Evolutionary conservation across 2,888 invertebrate species (phyloP).

Genomic region (Drosophila nr. fundita): DNA sequence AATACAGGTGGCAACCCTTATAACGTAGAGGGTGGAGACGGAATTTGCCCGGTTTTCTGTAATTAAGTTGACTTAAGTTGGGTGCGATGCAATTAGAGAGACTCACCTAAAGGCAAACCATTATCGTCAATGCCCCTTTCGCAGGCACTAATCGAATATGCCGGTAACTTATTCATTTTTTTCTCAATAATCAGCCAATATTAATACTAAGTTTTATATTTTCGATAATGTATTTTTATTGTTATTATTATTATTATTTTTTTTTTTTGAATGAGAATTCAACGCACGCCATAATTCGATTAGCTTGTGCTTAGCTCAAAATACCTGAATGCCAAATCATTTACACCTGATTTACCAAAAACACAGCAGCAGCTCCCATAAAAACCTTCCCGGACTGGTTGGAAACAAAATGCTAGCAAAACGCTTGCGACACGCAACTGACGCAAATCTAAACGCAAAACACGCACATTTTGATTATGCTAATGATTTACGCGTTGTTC

Average conservation of each 20-base stretch:
- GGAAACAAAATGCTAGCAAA: conserved; percentile 61
- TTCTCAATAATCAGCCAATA: neutral
- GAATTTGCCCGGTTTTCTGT: conserved; percentile 21
- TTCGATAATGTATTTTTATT: neutral
- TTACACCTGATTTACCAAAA: conserved; percentile 70
- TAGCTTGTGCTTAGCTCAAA: conserved; percentile 32
- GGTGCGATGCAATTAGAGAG: neutral
- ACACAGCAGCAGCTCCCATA: conserved; percentile 5
- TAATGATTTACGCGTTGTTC: conserved; percentile 55
- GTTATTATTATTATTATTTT: neutral
- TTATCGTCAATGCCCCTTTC: conserved; percentile 22
- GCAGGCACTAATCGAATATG: conserved; percentile 17
- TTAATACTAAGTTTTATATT: conserved; percentile 1
- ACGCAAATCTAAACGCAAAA: conserved; percentile 41
- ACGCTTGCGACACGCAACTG: conserved; percentile 57
- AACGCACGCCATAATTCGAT: conserved; percentile 52
- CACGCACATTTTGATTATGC: conserved; percentile 77
- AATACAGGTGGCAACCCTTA: conserved; percentile 16
- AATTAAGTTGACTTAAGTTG: neutral
- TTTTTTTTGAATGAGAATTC: conserved; percentile 31
- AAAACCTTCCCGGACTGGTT: neutral
- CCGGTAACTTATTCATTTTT: conserved; percentile 24
- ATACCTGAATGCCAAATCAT: conserved; percentile 60
- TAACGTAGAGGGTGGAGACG: neutral
- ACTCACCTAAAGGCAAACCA: conserved; percentile 12